Base-by-base conservation (phyloP, 2,888 invertebrate genomes). In the Limenitis camilla region DNA sequence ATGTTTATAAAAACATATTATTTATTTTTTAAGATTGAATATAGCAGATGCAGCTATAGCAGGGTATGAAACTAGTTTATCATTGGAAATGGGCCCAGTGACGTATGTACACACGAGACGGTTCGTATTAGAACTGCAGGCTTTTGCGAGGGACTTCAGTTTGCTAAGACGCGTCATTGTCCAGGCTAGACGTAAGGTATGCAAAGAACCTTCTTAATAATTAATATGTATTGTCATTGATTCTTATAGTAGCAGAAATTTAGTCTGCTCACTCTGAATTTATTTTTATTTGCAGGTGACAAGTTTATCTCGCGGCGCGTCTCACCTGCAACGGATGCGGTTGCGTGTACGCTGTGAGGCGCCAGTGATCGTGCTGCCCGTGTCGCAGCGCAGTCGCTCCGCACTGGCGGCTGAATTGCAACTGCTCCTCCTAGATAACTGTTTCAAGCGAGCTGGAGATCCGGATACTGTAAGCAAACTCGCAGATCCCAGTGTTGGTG, bases 31-130 rank as follows among this genome's bases (percentile, higher is more conserved):
- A 8, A 90, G 84, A 38, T 57, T 82, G 46, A 78, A 76, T 51
- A 68, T 80, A 1, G 66, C 84, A 7, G 89, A 89, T 39, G 92
- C 92, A 60, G 83, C 81, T 1, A 62, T 67, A 36, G 73, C 70
- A 27, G 83, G 82, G 0, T 78, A 89, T 63, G 92, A 90, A 71
- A 95, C 96, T 63, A 90, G 91, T 56, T 80, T 97, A 43, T 89
- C 90, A 57, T 75, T 98, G 31, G 91, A 93, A 67, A 96, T 97
- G 95, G 93, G 96, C 0, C 96, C 98, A 0, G 94, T 98, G 2
- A 91, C 94, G 66, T 97, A 97, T 77, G 93, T 97, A 47, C 97
- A 98, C 81, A 97, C 98, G 0, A 96, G 96, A 71, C 90, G 97
- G 49, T 99, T 98, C 85, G 91, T 97, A 46, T 91, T 92, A 19